Evolutionary conservation across 2,888 invertebrate species (phyloP), one percentile per base, ranked within the genome.

Genomic region (Chrysina gloriosa): DNA sequence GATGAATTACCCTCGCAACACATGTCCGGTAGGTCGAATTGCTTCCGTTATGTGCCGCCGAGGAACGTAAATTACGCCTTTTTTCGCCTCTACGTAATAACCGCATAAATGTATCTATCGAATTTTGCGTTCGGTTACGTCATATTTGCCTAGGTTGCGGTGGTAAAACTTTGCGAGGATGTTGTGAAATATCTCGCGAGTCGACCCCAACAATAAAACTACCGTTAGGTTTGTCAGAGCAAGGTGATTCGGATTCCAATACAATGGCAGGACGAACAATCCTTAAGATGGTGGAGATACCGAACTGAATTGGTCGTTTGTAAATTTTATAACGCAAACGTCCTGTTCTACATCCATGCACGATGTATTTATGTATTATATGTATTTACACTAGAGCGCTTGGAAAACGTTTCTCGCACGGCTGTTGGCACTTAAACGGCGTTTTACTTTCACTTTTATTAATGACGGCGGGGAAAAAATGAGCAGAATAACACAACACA

Each of bases 401-500:
- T 58, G 23, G 23, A 58, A 58, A 58, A 52, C 23, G 23, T 6
- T 58, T 14, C 56, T 39, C 11, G 21, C 6, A n/a, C n/a, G 36
- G 21, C 11, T 21, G 36, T 56, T 36, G 11, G 14, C 21, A 25
- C 23, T 14, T 11, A 21, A n/a, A n/a, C n/a, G n/a, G n/a, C n/a
- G n/a, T n/a, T n/a, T n/a, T n/a, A 36, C 56, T 58, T 58, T 58
- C 56, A 58, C 56, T 58, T 58, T 58, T 58, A 58, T 39, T 58
- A 58, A 58, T 25, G 39, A 39, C 34, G 31, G 39, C 36, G 21
- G 23, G 31, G 31, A 21, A 31, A 19, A 52, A 29, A 14, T n/a
- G 52, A 52, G 31, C 19, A 48, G 48, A 19, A n/a, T 21, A 23
- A 16, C 48, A 48, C 48, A 48, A 23, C 23, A 21, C 6, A 25